These are phyloP conservation scores for Heliornis fulica DNA, from an alignment of 2,113 vertebrate species.

Conservation along the genomic window DNA sequence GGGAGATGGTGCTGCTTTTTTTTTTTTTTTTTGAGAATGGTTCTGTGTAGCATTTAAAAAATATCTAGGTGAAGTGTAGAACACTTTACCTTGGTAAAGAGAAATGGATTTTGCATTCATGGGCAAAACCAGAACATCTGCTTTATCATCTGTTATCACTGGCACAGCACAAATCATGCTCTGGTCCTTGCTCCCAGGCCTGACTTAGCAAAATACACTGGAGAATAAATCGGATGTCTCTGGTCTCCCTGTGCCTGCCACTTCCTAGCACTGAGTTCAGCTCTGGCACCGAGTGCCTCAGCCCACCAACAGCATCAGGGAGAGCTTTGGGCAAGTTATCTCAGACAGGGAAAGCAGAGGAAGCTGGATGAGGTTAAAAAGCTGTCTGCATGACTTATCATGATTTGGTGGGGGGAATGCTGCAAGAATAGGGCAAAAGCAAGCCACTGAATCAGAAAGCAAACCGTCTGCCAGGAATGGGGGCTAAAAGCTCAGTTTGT, in stretches of 20 bases:
- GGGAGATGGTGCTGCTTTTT: no score
- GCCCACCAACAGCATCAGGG: slow-evolving; percentile 8
- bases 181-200: slow-evolving; percentile 13
- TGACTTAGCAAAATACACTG: not conserved
- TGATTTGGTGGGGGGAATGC: not conserved
- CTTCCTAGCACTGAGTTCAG: slow-evolving; percentile 29
- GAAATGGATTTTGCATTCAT: not conserved
- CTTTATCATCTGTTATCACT: not conserved
- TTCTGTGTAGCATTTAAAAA: no score
- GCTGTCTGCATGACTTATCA: slow-evolving; percentile 1
- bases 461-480: not conserved
- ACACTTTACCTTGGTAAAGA: not conserved
- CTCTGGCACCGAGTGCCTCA: not conserved
- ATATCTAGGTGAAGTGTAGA: not conserved
- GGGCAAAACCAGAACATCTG: not conserved
- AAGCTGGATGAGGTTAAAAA: slow-evolving; percentile 33
- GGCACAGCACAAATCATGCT: not conserved
- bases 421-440: not conserved
- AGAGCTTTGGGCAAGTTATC: not conserved
- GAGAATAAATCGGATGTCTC: not conserved
- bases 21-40: no score
- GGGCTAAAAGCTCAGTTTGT: not conserved
- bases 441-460: not conserved
- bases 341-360: not conserved
- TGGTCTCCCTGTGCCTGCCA: not conserved